These are phyloP conservation scores for Itoplectis maculator DNA, from an alignment of 2,888 invertebrate genomes.

Conservation along the genomic window DNA sequence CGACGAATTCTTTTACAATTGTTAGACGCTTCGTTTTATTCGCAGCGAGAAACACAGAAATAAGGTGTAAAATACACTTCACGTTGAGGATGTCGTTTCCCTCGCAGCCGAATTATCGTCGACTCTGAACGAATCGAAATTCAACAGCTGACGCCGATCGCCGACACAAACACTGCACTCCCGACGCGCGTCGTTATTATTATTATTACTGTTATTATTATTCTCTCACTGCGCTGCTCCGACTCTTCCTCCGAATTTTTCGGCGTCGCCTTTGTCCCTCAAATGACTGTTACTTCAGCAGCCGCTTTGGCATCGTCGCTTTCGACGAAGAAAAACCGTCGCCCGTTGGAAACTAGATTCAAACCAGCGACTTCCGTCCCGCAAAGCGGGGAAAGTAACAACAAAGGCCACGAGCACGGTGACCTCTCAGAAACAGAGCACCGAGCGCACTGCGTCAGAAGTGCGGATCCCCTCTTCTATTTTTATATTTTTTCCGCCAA, in stretches of 20 bases:
- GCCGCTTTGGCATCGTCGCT: not conserved
- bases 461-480: not conserved
- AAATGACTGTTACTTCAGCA: not conserved
- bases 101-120: no score
- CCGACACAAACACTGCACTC: not conserved
- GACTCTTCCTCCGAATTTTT: not conserved
- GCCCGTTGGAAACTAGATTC: not conserved
- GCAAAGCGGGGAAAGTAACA: not conserved
- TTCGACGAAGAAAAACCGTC: not conserved
- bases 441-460: conserved; percentile 27
- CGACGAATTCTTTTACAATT: no score
- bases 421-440: no score
- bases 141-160: no score
- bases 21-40: no score
- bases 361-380: not conserved
- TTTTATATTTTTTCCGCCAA: no score
- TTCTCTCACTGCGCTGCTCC: no score
- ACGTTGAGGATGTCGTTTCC: no score
- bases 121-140: not conserved
- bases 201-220: no score
- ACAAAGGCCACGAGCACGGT: not conserved
- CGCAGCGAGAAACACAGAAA: no score
- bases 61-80: no score
- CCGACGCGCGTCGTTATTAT: not conserved
- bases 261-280: not conserved